Base-by-base conservation (phyloP, 1,140 invertebrate genomes). In the Steinernema feltiae region DNA sequence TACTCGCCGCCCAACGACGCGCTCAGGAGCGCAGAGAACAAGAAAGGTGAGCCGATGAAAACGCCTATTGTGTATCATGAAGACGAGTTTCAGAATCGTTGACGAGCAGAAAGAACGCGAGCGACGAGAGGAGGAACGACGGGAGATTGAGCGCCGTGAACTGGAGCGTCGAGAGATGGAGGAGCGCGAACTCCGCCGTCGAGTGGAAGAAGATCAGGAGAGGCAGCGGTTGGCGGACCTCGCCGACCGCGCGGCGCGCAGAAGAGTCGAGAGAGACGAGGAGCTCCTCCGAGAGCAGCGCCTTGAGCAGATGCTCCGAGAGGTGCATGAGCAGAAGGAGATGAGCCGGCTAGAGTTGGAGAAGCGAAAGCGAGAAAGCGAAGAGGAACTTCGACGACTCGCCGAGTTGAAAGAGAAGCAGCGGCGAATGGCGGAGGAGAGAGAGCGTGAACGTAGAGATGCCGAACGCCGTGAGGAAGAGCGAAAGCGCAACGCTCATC, bases 341-440 rank as follows among this genome's bases (percentile, higher is more conserved):
- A 7, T 12, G 3, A 27, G 24, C 53, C 35, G 73, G 35, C 53
- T 78, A 1, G 78, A 85, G 69, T 72, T 74, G 30, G 83, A 83
- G 31, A 46, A 74, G 30, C 76, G 82, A 17, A 81, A 84, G 12
- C 30, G 48, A 17, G 82, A 83, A 72, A 72, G 81, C 18, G 35
- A 72, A 12, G 80, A 69, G 31, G 84, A 85, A 76, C 79, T 86
- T 48, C 76, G 77, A n/a, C 73, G 79, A 17, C 70, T 85, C 17
- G 75, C 74, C 21, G 83, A 86, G 48, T 73, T 86, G 18, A 73
- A 74, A 3, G 85, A 85, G 3, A 70, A 71, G 32, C 85, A 84
- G 35, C 30, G 69, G 21, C 41, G 84, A n/a, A 80, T 84, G 29
- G 79, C 76, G n/a, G 81, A 75, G 29, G 70, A 79, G 30, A 73